A percentile compares a stretch with the other conserved stretches of the same genome.
phyloP scores from a whole-genome alignment of 1,140 invertebrate species.

The Luehdorfia chinensis region DNA sequence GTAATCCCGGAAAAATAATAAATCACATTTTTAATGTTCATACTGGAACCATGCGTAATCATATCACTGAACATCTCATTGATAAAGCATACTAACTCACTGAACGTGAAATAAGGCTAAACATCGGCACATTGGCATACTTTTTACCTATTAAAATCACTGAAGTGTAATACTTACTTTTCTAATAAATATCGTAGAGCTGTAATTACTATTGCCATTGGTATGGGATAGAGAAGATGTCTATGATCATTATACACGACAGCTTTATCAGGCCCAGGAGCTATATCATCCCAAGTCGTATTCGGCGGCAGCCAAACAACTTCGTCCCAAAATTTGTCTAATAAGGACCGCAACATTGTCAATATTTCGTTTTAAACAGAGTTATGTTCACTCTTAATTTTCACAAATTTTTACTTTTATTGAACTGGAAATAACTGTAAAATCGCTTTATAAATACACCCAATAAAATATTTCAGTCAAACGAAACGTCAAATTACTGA shows the following conservation, averaged over 20 bases:
- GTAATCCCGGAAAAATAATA: neutral
- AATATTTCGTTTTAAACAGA: constrained; percentile 22
- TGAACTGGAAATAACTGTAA: constrained; percentile 27
- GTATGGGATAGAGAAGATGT: constrained; percentile 90
- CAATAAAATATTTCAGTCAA: constrained; percentile 23
- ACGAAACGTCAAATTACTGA: constrained; percentile 23
- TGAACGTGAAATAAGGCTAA: constrained; percentile 17
- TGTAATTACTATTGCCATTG: constrained; percentile 87
- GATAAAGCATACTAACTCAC: constrained; percentile 33
- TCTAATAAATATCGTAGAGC: constrained; percentile 86
- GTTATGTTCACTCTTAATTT: constrained; percentile 14
- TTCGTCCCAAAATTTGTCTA: constrained; percentile 88
- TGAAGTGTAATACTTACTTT: constrained; percentile 80
- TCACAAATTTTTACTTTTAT: constrained; percentile 17
- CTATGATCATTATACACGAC: constrained; percentile 89
- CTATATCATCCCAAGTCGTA: constrained; percentile 91
- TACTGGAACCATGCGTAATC: constrained; percentile 10
- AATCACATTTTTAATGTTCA: neutral
- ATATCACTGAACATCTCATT: constrained; percentile 18
- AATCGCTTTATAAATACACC: constrained; percentile 44
- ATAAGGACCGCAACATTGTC: constrained; percentile 59
- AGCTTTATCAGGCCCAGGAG: constrained; percentile 85
- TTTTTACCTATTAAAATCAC: constrained; percentile 18
- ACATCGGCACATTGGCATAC: constrained; percentile 19
- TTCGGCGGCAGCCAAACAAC: constrained; percentile 93